Percentiles rank a stretch among this genome's conserved stretches.
These are phyloP conservation scores for Ptychobarbus kaznakovi DNA, from an alignment of 2,797 vertebrate species.

Conservation along the genomic window DNA sequence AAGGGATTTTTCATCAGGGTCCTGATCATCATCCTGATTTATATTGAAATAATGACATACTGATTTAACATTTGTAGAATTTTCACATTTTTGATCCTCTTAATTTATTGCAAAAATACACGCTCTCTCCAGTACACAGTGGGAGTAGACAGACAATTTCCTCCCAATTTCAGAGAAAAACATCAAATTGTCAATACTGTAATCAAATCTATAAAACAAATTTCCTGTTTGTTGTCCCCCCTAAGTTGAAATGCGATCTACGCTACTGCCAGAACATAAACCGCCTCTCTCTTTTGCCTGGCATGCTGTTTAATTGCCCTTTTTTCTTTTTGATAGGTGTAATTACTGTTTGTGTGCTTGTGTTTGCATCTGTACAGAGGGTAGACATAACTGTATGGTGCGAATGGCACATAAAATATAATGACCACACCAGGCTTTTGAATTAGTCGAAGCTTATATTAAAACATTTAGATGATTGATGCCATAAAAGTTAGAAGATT, in stretches of 20 bases:
- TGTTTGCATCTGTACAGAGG: slow-evolving; percentile 33
- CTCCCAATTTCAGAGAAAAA: slow-evolving; percentile 3
- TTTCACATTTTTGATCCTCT: not conserved
- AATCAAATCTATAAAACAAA: slow-evolving; percentile 2
- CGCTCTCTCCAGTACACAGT: not conserved
- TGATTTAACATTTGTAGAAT: not conserved
- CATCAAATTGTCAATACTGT: not conserved
- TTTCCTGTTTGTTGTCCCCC: not conserved
- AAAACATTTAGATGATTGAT: slow-evolving; percentile 64
- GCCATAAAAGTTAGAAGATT: slow-evolving; percentile 57
- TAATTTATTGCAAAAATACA: not conserved
- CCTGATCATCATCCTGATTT: not conserved
- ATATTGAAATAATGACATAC: not conserved
- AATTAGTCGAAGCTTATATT: slow-evolving; percentile 43
- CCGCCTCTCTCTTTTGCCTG: slow-evolving; percentile 7
- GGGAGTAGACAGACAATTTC: not conserved
- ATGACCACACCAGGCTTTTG: slow-evolving; percentile 35
- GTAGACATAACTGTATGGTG: slow-evolving; percentile 15
- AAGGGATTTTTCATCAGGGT: not conserved
- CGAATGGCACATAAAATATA: slow-evolving; percentile 31
- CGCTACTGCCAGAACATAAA: not conserved
- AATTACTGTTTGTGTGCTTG: slow-evolving; percentile 39
- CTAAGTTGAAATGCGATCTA: not conserved
- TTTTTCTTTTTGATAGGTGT: slow-evolving; percentile 36
- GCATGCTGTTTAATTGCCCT: slow-evolving; percentile 31